Evolutionary conservation across 37 sponge, comb jelly and placozoan species (phyloP), one percentile per base, ranked within the genome.

Genomic region (Mnemiopsis leidyi): DNA sequence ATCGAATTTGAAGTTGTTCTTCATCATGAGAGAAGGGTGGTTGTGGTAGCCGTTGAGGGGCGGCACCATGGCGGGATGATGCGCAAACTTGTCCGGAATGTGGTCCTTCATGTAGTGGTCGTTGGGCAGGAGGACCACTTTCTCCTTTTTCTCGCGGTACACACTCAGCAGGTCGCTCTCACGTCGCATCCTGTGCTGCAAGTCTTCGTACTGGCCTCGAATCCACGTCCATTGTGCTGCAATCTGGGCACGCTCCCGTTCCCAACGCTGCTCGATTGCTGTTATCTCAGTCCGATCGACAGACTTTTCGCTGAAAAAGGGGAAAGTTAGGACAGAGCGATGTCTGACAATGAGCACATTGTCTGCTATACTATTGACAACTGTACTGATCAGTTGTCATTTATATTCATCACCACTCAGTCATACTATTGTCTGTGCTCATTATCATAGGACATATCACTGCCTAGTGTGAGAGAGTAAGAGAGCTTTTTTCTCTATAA

Each of bases 211-310:
- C 36, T 79, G 82, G 32, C 82, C 82, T 36, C 82, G 82, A 3
- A 79, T 79, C 82, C 82, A 79, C 36, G 82, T 79, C 82, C 82
- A 79, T 21, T 79, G 82, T 2, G 82, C 82, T 5, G 82, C 82
- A 5, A 79, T 79, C 82, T 79, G 82, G 36, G 82, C 35, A 7
- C 82, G 82, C 7, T 79, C 36, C 37, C 37, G 82, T 36, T 79
- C 82, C 82, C 82, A 79, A 2, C 37, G 35, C 37, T 79, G 36
- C 37, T 79, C 82, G 7, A 79, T 79, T 9, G 33, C 82, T 18
- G 36, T 20, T 16, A 79, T 13, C 37, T 79, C 82, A 1, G 23
- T 79, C 36, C 82, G 82, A 13, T 35, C 82, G 1, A 79, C 82
- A 34, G 82, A 35, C 82, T 36, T 31, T 7, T 79, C 82, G 23